Conservation (phyloP, 2,888 invertebrate species). For the Hetaerina titia region DNA sequence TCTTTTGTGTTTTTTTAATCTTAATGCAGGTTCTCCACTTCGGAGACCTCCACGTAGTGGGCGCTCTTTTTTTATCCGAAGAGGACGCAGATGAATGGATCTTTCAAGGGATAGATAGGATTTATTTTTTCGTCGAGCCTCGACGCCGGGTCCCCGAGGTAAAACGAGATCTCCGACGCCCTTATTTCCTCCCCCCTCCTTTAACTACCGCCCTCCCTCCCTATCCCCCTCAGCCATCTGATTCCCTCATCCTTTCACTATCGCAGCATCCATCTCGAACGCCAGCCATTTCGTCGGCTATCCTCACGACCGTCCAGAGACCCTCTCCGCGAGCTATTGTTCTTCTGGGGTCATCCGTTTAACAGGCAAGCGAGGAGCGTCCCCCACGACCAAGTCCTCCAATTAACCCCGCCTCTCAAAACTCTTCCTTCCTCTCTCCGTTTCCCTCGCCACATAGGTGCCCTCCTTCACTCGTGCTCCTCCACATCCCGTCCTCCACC, state of each 20-base stretch:
- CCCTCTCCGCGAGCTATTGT: constrained; percentile 36
- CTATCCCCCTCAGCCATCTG: not conserved
- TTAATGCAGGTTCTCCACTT: not conserved
- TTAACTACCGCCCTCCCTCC: not conserved
- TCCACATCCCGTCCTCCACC: not conserved
- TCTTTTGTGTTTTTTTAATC: constrained; percentile 15
- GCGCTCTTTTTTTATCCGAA: not conserved
- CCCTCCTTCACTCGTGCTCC: not conserved
- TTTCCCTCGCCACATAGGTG: not conserved
- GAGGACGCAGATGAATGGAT: not conserved
- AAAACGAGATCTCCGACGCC: not conserved
- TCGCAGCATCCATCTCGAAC: constrained; percentile 50
- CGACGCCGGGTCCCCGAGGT: not conserved
- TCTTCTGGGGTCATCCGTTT: constrained; percentile 64
- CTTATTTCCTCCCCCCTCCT: not conserved
- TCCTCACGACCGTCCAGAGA: constrained; percentile 47
- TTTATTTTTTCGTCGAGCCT: not conserved
- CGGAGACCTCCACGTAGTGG: not conserved
- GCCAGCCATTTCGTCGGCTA: constrained; percentile 42
- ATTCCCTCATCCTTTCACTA: not conserved
- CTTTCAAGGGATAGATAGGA: not conserved
- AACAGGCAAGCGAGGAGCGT: constrained; percentile 41
- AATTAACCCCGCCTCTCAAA: constrained; percentile 22
- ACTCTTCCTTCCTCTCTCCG: not conserved
- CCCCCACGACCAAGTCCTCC: constrained; percentile 46